Evolutionary conservation across 1,140 invertebrate genomes (phyloP).

Genomic region (Tetragnatha versicolor): DNA sequence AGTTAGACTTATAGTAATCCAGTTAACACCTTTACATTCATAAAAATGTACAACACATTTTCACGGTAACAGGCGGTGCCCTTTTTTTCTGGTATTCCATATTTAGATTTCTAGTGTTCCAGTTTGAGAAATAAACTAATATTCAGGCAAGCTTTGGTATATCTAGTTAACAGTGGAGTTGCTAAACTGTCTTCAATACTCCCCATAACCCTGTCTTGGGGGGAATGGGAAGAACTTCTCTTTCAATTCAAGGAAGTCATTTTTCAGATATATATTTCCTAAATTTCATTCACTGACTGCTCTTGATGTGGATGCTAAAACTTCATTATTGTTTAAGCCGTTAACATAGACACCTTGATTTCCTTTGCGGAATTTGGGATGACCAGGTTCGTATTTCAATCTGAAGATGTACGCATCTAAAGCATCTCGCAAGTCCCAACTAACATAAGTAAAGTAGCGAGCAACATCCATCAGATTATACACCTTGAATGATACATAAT

Average conservation of each 20-base stretch:
- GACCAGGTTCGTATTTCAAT: slow-evolving; percentile 55
- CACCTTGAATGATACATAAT: slow-evolving; percentile 36
- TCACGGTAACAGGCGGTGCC: no score
- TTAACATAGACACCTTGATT: slow-evolving; percentile 57
- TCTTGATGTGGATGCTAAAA: slow-evolving; percentile 18
- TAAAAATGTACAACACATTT: no score
- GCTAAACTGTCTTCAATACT: neutral
- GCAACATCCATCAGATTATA: slow-evolving; percentile 57
- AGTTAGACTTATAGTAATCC: no score
- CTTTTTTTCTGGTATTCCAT: no score
- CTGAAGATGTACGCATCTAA: slow-evolving; percentile 56
- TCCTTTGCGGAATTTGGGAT: slow-evolving; percentile 51
- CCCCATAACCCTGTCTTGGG: neutral
- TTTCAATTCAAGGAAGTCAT: neutral
- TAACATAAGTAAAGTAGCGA: slow-evolving; percentile 57
- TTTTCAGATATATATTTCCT: no score
- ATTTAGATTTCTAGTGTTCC: no score
- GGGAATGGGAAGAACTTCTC: neutral
- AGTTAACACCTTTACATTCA: no score
- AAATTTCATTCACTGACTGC: no score
- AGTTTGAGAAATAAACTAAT: neutral
- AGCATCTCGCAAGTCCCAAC: slow-evolving; percentile 57
- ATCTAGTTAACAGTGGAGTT: slow-evolving; percentile 1
- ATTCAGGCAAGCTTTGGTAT: neutral
- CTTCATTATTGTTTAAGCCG: slow-evolving; percentile 56